phyloP scores from a whole-genome alignment of 1,140 invertebrate genomes.

The Aphelinus certus region DNA sequence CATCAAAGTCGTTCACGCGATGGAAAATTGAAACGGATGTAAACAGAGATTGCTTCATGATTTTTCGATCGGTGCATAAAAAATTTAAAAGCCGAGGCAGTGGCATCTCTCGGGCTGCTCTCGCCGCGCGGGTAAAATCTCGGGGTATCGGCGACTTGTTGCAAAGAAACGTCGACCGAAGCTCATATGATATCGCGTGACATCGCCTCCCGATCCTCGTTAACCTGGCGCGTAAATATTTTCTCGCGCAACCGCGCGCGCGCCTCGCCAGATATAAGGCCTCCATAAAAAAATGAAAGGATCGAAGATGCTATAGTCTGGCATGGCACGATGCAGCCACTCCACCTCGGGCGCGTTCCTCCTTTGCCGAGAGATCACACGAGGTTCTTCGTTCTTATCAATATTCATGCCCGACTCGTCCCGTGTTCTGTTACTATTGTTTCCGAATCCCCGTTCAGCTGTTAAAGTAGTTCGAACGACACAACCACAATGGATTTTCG shows the following conservation, averaged over 20 bases:
- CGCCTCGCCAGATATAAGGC: not conserved
- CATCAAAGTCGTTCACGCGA: too few relatives aligned
- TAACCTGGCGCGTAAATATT: constrained; percentile 29
- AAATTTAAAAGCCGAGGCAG: not conserved
- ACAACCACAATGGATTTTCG: too few relatives aligned
- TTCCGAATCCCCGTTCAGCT: too few relatives aligned
- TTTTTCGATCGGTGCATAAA: constrained; percentile 23
- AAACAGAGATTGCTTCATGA: constrained; percentile 7
- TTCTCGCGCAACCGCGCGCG: not conserved
- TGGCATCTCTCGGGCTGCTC: too few relatives aligned
- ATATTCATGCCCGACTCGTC: too few relatives aligned
- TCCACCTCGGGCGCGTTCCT: too few relatives aligned
- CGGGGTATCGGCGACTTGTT: constrained; percentile 47
- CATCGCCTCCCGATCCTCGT: constrained; percentile 3
- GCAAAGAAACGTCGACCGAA: constrained; percentile 27
- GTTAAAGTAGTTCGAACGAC: too few relatives aligned
- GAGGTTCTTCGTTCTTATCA: too few relatives aligned
- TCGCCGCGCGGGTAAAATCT: not conserved
- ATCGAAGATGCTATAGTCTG: not conserved
- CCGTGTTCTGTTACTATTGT: too few relatives aligned
- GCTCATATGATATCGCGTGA: constrained; percentile 6
- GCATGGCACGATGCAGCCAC: too few relatives aligned
- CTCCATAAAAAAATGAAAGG: not conserved
- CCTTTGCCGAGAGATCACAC: too few relatives aligned
- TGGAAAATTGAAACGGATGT: not conserved